Evolutionary conservation across 2,113 vertebrate genomes (phyloP).

Genomic region (Eleginops maclovinus): DNA sequence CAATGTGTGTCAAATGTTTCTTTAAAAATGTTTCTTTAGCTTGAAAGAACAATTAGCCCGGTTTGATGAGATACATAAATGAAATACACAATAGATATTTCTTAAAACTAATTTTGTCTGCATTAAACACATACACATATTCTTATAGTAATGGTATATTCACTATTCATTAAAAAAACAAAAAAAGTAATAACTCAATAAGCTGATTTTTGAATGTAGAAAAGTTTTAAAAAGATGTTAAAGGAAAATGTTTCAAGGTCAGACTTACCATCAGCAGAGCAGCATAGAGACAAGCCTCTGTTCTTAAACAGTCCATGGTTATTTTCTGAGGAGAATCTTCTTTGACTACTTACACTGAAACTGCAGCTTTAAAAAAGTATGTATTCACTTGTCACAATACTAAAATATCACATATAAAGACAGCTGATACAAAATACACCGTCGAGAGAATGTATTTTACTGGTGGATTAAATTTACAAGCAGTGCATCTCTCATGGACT

Average conservation of each 20-base stretch:
- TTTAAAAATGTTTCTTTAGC: background rate
- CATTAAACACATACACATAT: background rate
- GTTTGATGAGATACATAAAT: background rate
- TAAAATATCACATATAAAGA: background rate
- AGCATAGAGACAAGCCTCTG: conserved; percentile 27
- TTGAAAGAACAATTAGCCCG: background rate
- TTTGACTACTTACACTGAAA: background rate
- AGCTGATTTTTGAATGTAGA: background rate
- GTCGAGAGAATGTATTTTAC: background rate
- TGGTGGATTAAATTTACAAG: background rate
- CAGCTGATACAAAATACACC: background rate
- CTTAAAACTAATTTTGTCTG: background rate
- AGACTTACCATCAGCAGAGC: conserved; percentile 61
- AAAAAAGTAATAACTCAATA: background rate
- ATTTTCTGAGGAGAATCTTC: background rate
- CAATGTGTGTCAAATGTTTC: too few species aligned
- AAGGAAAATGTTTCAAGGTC: background rate
- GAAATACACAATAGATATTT: background rate
- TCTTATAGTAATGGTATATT: background rate
- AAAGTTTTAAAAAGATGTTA: background rate
- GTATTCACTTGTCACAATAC: background rate
- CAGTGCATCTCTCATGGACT: background rate
- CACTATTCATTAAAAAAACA: background rate
- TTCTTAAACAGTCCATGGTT: background rate
- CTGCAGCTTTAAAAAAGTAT: background rate